phyloP scores from a whole-genome alignment of 2,113 vertebrate species.

The Hystrix brachyura region DNA sequence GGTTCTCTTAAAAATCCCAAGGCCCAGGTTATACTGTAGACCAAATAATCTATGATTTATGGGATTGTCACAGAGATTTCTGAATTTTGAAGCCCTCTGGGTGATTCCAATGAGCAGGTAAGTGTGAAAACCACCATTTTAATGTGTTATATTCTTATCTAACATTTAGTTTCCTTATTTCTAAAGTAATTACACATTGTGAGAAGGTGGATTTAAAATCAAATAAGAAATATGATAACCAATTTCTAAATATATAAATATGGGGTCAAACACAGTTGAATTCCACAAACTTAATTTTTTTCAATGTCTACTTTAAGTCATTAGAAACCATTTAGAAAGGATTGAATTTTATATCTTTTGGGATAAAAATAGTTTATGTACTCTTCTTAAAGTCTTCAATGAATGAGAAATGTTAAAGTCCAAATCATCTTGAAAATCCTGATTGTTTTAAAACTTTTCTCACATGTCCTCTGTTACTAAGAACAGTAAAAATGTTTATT shows the following conservation, averaged over 20 bases:
- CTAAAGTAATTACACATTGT: not conserved
- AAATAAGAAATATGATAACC: not conserved
- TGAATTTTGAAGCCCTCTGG: not conserved
- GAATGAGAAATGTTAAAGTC: not conserved
- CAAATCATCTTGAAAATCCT: not conserved
- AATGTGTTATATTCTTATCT: not conserved
- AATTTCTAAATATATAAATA: not conserved
- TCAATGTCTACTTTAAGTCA: not conserved
- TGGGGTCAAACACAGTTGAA: not conserved
- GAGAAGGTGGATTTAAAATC: not conserved
- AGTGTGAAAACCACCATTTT: not conserved
- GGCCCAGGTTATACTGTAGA: not conserved
- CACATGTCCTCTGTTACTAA: conserved; percentile 5
- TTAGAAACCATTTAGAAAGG: not conserved
- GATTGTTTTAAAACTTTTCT: not conserved
- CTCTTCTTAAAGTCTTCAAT: conserved; percentile 38
- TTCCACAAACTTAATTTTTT: conserved; percentile 33
- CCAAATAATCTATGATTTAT: not conserved
- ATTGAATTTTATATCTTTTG: not conserved
- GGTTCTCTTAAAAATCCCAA: conserved; percentile 34
- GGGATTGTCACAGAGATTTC: not conserved
- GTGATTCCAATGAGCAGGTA: not conserved
- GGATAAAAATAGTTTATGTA: not conserved
- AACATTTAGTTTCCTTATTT: conserved; percentile 32
- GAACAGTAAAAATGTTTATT: conserved; percentile 12